Conservation (phyloP, 2,888 invertebrate species). For the Steromphala cineraria region DNA sequence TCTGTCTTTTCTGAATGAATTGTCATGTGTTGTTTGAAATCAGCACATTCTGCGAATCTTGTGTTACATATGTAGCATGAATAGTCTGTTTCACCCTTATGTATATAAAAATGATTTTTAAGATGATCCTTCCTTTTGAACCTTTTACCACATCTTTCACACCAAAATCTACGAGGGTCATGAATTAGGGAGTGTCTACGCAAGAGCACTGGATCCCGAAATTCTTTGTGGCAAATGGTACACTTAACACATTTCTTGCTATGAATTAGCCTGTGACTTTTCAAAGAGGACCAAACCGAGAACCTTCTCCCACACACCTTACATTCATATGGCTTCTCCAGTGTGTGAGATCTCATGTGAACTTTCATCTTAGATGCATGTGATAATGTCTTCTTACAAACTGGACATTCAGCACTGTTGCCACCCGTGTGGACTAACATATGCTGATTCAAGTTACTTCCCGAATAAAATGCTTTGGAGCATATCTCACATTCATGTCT, state of each 20-base stretch:
- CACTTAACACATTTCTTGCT: neutral
- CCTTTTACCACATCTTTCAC: constrained; percentile 40
- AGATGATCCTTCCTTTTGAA: constrained; percentile 28
- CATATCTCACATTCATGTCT: too few species aligned
- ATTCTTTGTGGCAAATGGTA: neutral
- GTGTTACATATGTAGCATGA: neutral
- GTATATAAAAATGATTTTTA: neutral
- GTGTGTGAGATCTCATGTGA: neutral
- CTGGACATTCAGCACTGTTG: neutral
- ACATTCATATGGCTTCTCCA: constrained; percentile 4
- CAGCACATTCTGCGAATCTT: neutral
- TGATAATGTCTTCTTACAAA: neutral
- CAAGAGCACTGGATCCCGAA: neutral
- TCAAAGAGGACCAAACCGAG: neutral
- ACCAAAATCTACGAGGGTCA: constrained; percentile 38
- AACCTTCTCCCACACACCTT: neutral
- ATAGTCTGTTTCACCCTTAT: neutral
- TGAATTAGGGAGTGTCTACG: neutral
- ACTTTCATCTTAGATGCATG: neutral
- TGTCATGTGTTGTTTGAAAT: neutral
- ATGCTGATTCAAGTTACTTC: neutral
- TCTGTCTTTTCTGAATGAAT: neutral
- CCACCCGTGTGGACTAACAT: neutral
- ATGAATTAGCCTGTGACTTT: neutral
- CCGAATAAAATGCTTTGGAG: neutral